Evolutionary conservation across 1,140 invertebrate species (phyloP).

Genomic region (Caenorhabditis briggsae): DNA sequence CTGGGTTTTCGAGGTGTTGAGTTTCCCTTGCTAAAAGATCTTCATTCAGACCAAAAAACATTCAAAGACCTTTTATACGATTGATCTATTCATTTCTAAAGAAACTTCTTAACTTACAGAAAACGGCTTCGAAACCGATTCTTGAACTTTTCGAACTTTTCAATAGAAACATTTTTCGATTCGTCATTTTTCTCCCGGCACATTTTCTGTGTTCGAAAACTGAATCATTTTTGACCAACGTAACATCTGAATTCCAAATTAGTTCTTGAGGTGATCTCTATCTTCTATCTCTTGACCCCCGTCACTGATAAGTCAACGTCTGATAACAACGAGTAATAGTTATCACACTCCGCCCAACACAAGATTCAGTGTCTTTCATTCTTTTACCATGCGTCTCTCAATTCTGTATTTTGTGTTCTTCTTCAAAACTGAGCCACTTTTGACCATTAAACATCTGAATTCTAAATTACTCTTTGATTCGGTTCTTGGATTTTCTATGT

Average conservation of each 20-base stretch:
- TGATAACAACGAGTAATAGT: conserved; percentile 17
- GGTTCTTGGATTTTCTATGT: not conserved
- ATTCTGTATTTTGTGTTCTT: not conserved
- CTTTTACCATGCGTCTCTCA: not conserved
- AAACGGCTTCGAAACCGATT: not conserved
- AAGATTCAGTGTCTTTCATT: not conserved
- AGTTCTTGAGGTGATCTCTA: not conserved
- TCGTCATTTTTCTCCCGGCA: not conserved
- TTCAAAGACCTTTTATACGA: too few relatives aligned
- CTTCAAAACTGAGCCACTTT: too few relatives aligned
- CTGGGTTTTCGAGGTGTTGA: too few relatives aligned
- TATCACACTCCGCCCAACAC: not conserved
- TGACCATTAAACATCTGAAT: too few relatives aligned
- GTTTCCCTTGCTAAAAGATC: too few relatives aligned
- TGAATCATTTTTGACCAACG: not conserved
- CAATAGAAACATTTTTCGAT: not conserved
- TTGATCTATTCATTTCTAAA: too few relatives aligned
- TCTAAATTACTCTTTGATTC: too few relatives aligned
- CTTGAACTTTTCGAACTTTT: not conserved
- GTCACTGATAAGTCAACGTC: not conserved
- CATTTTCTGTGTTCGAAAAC: not conserved
- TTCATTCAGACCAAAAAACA: too few relatives aligned
- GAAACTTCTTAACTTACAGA: too few relatives aligned
- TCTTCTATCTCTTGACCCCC: not conserved
- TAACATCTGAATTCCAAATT: not conserved